A percentile compares a stretch with the other conserved stretches of the same genome.
Conservation (phyloP, 2,888 invertebrate species). For the Serrognathus titanus region DNA sequence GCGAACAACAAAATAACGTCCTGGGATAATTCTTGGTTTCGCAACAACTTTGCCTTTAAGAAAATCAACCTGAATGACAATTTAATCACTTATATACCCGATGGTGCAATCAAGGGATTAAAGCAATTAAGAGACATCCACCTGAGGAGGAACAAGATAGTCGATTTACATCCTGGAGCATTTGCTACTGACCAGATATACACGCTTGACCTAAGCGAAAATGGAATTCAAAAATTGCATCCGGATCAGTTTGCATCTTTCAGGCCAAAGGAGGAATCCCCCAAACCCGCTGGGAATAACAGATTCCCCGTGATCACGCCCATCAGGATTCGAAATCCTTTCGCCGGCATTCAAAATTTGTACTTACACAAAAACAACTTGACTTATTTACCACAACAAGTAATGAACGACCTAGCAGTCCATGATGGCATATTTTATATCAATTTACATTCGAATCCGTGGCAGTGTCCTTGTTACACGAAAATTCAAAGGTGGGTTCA, state of each 20-base stretch:
- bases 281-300: background rate
- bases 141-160: constrained; percentile 1
- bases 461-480: constrained; percentile 11
- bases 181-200: background rate
- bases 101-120: background rate
- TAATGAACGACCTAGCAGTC: constrained; percentile 3
- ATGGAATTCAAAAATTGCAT: constrained; percentile 2
- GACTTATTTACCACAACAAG: constrained; percentile 5
- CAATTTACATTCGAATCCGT: constrained; percentile 11
- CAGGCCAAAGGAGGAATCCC: background rate
- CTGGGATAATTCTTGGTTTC: constrained; percentile 10
- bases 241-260: constrained; percentile 3
- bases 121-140: constrained; percentile 6
- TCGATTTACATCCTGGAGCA: background rate
- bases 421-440: background rate
- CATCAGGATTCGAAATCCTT: background rate
- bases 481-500: constrained; percentile 5
- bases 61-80: constrained; percentile 3
- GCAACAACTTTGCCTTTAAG: constrained; percentile 1
- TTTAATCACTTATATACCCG: constrained; percentile 4
- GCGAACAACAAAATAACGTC: constrained; percentile 11
- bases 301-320: background rate
- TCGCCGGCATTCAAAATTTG: constrained; percentile 7
- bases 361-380: constrained; percentile 10
- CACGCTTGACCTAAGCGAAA: constrained; percentile 5